A percentile compares a stretch with the other conserved stretches of the same genome.
These are phyloP conservation scores for Sinocyclocheilus anophthalmus DNA, from an alignment of 2,113 vertebrate genomes.

Conservation along the genomic window DNA sequence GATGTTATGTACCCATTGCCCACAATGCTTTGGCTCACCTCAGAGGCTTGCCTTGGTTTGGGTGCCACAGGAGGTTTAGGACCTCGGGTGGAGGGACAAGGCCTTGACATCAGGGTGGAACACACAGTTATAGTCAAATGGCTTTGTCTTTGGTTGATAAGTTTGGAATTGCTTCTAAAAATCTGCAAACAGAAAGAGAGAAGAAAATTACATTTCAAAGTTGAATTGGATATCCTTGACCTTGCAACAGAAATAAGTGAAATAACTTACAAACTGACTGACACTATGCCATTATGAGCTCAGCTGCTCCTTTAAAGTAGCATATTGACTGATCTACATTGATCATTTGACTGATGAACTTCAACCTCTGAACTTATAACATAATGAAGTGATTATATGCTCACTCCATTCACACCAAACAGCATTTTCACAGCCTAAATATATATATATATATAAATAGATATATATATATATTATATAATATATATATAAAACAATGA, in stretches of 20 bases:
- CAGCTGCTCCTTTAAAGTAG: neutral
- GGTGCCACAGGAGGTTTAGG: slow-evolving; percentile 90
- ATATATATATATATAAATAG: too few species aligned
- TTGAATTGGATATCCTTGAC: neutral
- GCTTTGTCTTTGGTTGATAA: slow-evolving; percentile 83
- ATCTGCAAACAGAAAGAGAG: slow-evolving; percentile 73
- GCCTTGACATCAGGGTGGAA: slow-evolving; percentile 81
- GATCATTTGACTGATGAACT: slow-evolving; percentile 17
- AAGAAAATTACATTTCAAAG: neutral
- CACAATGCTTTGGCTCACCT: slow-evolving; percentile 72
- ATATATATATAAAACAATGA: neutral
- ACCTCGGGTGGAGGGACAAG: slow-evolving; percentile 78
- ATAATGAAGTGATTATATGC: slow-evolving; percentile 26
- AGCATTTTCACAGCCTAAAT: neutral
- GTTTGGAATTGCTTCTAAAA: slow-evolving; percentile 85
- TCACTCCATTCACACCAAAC: neutral
- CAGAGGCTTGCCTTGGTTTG: slow-evolving; percentile 81
- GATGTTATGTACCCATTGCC: slow-evolving; percentile 82
- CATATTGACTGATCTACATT: slow-evolving; percentile 12
- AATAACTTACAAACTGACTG: neutral
- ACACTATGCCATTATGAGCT: neutral
- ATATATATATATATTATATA: neutral
- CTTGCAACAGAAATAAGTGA: neutral
- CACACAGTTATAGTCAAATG: slow-evolving; percentile 82
- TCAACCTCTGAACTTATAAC: slow-evolving; percentile 20